Evolutionary conservation across 2,888 invertebrate genomes (phyloP).

Genomic region (Acholoe squamosa): DNA sequence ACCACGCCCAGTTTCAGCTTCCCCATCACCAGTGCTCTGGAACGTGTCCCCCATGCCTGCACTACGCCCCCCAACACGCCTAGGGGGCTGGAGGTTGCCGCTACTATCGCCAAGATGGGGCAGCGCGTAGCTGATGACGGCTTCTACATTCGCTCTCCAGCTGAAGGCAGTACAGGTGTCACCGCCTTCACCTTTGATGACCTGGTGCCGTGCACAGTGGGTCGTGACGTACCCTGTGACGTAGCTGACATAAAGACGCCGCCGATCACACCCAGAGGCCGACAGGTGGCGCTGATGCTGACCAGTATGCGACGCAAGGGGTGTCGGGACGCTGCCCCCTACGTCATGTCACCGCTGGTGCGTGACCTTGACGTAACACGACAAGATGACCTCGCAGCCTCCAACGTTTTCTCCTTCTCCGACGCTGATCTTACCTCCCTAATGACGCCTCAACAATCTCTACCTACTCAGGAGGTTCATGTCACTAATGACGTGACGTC

Average conservation of each 20-base stretch:
- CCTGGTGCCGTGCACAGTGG: neutral
- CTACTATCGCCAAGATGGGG: neutral
- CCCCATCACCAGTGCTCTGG: neutral
- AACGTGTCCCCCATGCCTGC: neutral
- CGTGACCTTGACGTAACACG: too few relatives aligned
- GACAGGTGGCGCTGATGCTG: neutral
- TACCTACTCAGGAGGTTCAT: too few relatives aligned
- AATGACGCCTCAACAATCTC: too few relatives aligned
- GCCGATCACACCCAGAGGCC: neutral
- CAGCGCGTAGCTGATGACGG: conserved; percentile 13
- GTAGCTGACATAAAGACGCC: too few relatives aligned
- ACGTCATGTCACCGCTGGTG: conserved; percentile 18
- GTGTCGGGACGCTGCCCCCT: neutral
- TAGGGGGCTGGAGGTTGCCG: neutral
- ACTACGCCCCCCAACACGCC: neutral
- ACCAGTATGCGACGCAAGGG: neutral
- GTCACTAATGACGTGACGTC: too few relatives aligned
- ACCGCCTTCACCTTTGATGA: neutral
- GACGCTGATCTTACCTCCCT: too few relatives aligned
- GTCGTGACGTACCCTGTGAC: too few relatives aligned
- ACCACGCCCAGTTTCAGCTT: neutral
- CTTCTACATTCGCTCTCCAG: conserved; percentile 31
- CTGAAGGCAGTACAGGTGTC: neutral
- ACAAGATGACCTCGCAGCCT: too few relatives aligned
- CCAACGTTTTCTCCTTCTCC: too few relatives aligned